Conservation (phyloP, 2,113 vertebrate genomes). For the Xiphias gladius region DNA sequence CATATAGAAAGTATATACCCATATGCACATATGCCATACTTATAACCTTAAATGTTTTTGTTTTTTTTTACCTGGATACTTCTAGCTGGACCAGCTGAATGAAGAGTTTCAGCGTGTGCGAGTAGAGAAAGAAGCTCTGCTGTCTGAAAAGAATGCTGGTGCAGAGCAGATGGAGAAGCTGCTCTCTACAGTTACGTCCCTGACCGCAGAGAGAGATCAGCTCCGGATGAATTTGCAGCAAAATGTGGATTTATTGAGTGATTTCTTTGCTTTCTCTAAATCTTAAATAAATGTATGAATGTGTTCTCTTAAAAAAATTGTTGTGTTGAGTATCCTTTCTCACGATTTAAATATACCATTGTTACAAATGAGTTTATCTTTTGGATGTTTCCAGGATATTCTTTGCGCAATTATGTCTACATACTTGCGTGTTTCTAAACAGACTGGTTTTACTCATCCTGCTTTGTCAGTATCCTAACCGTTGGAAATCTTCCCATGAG, state of each 20-base stretch:
- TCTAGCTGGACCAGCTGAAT: slow-evolving; percentile 49
- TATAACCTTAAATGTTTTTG: too few relatives aligned
- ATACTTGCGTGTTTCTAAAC: too few relatives aligned
- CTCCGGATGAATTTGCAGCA: slow-evolving; percentile 39
- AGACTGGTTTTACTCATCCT: neutral
- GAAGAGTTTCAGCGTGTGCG: slow-evolving; percentile 52
- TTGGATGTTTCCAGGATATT: too few relatives aligned
- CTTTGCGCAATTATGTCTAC: too few relatives aligned
- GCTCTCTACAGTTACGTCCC: slow-evolving; percentile 2
- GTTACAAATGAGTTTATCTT: too few relatives aligned
- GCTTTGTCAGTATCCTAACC: neutral
- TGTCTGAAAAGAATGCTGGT: slow-evolving; percentile 9
- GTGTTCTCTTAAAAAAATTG: too few relatives aligned
- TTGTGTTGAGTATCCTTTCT: too few relatives aligned
- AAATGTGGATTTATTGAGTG: slow-evolving; percentile 24
- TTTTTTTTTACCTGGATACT: neutral
- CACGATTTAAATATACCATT: too few relatives aligned
- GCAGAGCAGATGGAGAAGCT: slow-evolving; percentile 47
- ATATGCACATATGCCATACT: neutral
- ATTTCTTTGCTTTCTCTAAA: neutral
- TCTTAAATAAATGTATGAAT: neutral
- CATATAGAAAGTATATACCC: too few relatives aligned
- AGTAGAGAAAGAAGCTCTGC: slow-evolving; percentile 51
- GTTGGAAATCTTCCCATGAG: neutral
- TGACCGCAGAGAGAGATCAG: slow-evolving; percentile 54